These are phyloP conservation scores for Eugnorisma glareosa DNA, from an alignment of 2,888 invertebrate species.

Conservation along the genomic window DNA sequence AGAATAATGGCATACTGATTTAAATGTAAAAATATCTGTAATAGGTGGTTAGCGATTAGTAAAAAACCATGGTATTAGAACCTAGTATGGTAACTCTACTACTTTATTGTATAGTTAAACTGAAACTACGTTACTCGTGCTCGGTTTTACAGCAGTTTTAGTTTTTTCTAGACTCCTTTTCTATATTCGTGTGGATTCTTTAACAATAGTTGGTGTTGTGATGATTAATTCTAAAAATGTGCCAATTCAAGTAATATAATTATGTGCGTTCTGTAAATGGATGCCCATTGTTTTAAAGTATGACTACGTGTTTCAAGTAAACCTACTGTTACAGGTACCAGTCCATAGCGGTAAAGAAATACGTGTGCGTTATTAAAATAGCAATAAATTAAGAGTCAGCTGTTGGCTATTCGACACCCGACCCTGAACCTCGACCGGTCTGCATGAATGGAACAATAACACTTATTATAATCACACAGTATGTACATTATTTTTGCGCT, in stretches of 20 bases:
- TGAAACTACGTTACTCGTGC: background rate
- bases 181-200: background rate
- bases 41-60: background rate
- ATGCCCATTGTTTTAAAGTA: constrained; percentile 60
- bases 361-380: constrained; percentile 50
- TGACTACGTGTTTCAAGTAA: constrained; percentile 50
- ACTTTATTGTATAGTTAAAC: background rate
- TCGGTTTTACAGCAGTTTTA: background rate
- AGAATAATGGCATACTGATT: constrained; percentile 26
- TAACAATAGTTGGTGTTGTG: background rate
- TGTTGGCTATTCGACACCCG: constrained; percentile 77
- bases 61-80: background rate
- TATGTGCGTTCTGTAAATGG: constrained; percentile 50
- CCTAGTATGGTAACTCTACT: background rate
- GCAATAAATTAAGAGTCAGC: constrained; percentile 75
- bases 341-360: constrained; percentile 34
- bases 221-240: constrained; percentile 17
- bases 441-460: constrained; percentile 82
- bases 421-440: constrained; percentile 78
- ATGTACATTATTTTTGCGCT: constrained; percentile 61
- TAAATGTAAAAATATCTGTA: constrained; percentile 37
- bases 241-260: constrained; percentile 18
- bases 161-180: background rate
- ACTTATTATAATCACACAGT: constrained; percentile 75
- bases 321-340: constrained; percentile 24